phyloP scores from a whole-genome alignment of 1,140 invertebrate species.

The Panagrolaimus sp. region DNA sequence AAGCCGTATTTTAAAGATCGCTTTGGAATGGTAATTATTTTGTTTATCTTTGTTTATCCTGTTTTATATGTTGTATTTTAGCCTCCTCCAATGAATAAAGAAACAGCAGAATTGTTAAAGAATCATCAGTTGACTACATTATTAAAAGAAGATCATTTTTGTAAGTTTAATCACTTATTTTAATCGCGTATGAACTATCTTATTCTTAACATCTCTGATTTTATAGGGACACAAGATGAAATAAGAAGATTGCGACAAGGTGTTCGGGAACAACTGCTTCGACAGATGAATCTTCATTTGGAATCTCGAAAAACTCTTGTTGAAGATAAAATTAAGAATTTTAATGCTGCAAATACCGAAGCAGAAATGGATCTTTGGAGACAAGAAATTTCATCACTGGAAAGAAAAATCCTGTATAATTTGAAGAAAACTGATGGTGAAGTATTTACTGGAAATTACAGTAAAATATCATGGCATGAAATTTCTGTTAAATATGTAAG shows the following conservation, averaged over 20 bases:
- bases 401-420: background rate
- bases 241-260: background rate
- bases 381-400: background rate
- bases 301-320: background rate
- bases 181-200: no score
- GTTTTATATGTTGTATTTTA: background rate
- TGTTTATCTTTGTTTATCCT: background rate
- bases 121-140: background rate
- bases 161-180: conserved; percentile 13
- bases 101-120: background rate
- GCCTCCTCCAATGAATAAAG: background rate
- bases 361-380: background rate
- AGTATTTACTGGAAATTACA: background rate
- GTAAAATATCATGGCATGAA: background rate
- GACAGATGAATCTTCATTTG: background rate
- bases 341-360: background rate
- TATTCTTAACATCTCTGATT: background rate
- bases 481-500: conserved; percentile 2
- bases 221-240: background rate
- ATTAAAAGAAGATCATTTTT: background rate
- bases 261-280: background rate
- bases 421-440: background rate
- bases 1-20: conserved; percentile 8
- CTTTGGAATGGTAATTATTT: conserved; percentile 7
- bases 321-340: conserved; percentile 5